phyloP scores from a whole-genome alignment of 2,797 vertebrate species.

The Scolopax rusticola region DNA sequence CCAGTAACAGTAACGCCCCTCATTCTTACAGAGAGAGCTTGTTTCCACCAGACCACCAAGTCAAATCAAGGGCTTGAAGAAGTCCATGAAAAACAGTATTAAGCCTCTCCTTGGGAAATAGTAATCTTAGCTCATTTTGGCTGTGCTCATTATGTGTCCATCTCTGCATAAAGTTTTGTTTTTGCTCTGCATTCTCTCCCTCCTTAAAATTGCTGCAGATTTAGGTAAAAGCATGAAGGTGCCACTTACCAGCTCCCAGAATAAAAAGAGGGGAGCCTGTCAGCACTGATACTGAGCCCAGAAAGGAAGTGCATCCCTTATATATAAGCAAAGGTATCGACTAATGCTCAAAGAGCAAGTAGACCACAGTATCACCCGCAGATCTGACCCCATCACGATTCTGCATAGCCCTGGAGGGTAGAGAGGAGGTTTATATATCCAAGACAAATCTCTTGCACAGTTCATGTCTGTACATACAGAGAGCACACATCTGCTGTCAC shows the following conservation, averaged over 20 bases:
- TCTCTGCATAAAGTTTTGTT: not conserved
- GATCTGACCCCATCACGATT: not conserved
- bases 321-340: not conserved
- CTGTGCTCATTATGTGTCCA: not conserved
- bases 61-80: not conserved
- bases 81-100: not conserved
- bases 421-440: not conserved
- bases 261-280: not conserved
- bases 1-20: not conserved
- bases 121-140: not conserved
- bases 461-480: not conserved
- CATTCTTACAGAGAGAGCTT: not conserved
- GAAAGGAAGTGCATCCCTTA: not conserved
- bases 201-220: not conserved
- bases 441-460: not conserved
- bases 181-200: not conserved
- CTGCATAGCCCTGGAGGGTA: not conserved
- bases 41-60: not conserved
- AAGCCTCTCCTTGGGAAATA: not conserved
- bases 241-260: not conserved
- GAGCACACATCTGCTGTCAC: not conserved
- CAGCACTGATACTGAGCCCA: accelerated
- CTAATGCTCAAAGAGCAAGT: not conserved
- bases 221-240: not conserved
- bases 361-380: not conserved